phyloP scores from a whole-genome alignment of 2,797 vertebrate genomes.

The Graptemys geographica region DNA sequence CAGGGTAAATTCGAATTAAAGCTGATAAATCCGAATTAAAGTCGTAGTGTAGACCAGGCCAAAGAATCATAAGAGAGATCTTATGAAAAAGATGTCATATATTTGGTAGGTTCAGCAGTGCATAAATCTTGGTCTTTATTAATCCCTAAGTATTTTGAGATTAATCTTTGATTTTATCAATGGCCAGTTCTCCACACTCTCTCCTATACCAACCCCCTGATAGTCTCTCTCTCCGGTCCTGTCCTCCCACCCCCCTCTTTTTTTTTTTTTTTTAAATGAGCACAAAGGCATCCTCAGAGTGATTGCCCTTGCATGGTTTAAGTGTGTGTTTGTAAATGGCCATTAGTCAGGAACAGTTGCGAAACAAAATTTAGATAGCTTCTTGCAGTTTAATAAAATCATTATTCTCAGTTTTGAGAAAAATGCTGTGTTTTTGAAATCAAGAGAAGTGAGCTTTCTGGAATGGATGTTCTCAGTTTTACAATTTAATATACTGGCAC shows the following conservation, averaged over 20 bases:
- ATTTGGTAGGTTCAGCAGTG: not conserved
- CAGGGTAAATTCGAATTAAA: too few species aligned
- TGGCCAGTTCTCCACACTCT: not conserved
- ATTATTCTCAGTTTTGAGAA: not conserved
- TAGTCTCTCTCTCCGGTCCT: not conserved
- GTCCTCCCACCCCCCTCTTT: not conserved
- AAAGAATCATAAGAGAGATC: not conserved
- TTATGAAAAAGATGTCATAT: not conserved
- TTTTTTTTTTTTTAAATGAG: not conserved
- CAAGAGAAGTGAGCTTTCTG: not conserved
- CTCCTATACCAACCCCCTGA: not conserved
- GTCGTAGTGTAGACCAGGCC: too few species aligned
- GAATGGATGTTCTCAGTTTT: not conserved
- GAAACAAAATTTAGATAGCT: not conserved
- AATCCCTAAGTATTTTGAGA: rapidly evolving
- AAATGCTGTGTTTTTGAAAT: not conserved
- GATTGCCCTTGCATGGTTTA: not conserved
- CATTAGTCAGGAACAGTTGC: not conserved
- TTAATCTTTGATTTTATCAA: not conserved
- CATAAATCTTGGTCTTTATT: rapidly evolving
- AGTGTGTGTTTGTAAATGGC: not conserved
- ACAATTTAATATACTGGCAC: not conserved
- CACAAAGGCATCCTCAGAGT: not conserved
- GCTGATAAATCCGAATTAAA: too few species aligned
- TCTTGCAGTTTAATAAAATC: not conserved